Conservation (phyloP, 35 echinoderm and acorn worm genomes). For the Diadema setosum region DNA sequence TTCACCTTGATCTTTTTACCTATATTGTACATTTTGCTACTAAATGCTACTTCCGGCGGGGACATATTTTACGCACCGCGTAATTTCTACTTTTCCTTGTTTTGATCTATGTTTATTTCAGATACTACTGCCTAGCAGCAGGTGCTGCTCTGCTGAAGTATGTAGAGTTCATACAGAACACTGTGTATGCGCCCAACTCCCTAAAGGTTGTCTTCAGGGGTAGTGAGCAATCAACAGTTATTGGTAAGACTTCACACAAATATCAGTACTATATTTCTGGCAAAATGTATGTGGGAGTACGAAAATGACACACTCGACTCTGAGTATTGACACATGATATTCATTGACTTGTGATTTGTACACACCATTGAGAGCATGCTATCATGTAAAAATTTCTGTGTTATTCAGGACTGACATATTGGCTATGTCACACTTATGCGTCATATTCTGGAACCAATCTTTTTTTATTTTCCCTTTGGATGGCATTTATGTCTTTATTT, state of each 20-base stretch:
- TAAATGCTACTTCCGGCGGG: too few species aligned
- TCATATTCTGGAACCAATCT: background rate
- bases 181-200: slow-evolving; percentile 97
- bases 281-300: too few species aligned
- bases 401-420: background rate
- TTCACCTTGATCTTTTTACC: too few species aligned
- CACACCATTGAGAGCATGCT: too few species aligned
- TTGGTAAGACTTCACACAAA: slow-evolving; percentile 89
- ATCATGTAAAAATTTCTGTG: background rate
- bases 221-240: slow-evolving; percentile 94
- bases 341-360: too few species aligned
- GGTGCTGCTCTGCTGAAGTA: slow-evolving; percentile 94
- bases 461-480: too few species aligned
- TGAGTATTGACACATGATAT: too few species aligned
- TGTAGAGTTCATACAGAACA: slow-evolving; percentile 97
- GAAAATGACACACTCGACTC: too few species aligned
- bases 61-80: too few species aligned
- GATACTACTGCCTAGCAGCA: slow-evolving; percentile 97
- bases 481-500: too few species aligned
- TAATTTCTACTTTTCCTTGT: background rate
- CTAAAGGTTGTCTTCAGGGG: slow-evolving; percentile 98
- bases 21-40: too few species aligned
- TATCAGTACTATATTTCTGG: too few species aligned
- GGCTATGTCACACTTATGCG: background rate
- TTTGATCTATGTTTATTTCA: slow-evolving; percentile 2